Percentiles rank a stretch among this genome's conserved stretches.
These are phyloP conservation scores for Scaptomyza tumidula DNA, from an alignment of 2,888 invertebrate species.

Conservation along the genomic window DNA sequence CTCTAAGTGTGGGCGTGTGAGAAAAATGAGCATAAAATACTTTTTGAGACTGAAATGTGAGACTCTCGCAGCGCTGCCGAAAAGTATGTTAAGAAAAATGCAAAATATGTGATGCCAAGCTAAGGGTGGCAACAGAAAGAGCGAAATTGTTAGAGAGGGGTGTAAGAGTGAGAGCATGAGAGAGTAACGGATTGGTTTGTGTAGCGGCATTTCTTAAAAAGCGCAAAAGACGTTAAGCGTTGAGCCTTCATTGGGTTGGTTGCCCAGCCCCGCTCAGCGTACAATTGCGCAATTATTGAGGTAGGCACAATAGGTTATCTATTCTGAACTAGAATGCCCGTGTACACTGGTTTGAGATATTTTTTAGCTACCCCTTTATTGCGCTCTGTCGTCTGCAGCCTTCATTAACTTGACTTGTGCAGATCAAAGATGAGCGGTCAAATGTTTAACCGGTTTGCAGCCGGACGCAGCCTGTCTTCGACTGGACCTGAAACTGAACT, in stretches of 20 bases:
- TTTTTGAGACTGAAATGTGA: constrained; percentile 20
- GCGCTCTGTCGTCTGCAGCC: constrained; percentile 29
- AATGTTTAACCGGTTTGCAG: constrained; percentile 61
- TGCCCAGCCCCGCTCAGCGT: constrained; percentile 37
- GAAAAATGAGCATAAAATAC: constrained; percentile 38
- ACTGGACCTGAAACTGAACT: constrained; percentile 58
- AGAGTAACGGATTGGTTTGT: constrained; percentile 27
- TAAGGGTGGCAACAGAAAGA: constrained; percentile 41
- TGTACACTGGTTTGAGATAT: not conserved
- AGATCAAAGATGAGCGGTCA: constrained; percentile 74
- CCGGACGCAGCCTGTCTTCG: constrained; percentile 69
- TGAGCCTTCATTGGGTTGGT: constrained; percentile 53
- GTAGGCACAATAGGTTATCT: constrained; percentile 63
- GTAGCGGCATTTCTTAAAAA: constrained; percentile 33
- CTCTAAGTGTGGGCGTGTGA: constrained; percentile 28
- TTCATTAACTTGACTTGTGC: constrained; percentile 62
- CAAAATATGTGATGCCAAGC: constrained; percentile 30
- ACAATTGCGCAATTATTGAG: constrained; percentile 74
- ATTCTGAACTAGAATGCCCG: constrained; percentile 26
- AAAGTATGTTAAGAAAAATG: constrained; percentile 66
- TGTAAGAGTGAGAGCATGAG: not conserved
- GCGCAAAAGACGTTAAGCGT: constrained; percentile 48
- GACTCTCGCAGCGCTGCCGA: constrained; percentile 32
- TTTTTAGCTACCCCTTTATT: constrained; percentile 44
- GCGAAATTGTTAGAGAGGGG: not conserved